Conservation (phyloP, 2,797 vertebrate genomes). For the Anabas testudineus region DNA sequence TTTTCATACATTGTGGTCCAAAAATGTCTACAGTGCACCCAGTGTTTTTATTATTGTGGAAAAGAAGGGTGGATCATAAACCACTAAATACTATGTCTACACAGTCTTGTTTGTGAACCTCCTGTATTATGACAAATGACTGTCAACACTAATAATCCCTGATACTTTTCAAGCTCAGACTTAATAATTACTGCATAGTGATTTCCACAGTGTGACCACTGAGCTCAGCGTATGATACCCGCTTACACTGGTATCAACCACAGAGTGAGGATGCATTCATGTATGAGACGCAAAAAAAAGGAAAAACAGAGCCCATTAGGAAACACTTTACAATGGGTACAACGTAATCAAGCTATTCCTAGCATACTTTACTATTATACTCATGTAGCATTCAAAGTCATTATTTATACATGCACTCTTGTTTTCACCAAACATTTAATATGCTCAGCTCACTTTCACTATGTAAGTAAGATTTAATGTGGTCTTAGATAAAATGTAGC, state of each 20-base stretch:
- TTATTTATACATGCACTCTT: slow-evolving; percentile 28
- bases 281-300: not conserved
- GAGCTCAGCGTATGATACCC: not conserved
- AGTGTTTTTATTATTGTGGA: not conserved
- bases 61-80: slow-evolving; percentile 5
- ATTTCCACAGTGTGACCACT: not conserved
- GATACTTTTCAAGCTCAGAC: not conserved
- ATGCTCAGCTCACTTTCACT: not conserved
- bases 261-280: not conserved
- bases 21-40: too few species aligned
- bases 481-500: not conserved
- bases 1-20: too few species aligned
- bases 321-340: not conserved
- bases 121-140: not conserved
- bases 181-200: not conserved
- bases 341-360: not conserved
- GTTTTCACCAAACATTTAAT: slow-evolving; percentile 6
- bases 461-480: slow-evolving; percentile 12
- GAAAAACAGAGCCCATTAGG: not conserved
- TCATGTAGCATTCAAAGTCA: not conserved
- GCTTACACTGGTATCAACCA: not conserved
- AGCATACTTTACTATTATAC: not conserved
- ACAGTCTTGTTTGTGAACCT: slow-evolving; percentile 7
- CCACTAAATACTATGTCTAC: slow-evolving; percentile 10
- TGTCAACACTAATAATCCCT: not conserved